A percentile compares a stretch with the other conserved stretches of the same genome.
These are phyloP conservation scores for Alexandromys fortis DNA, from an alignment of 2,113 vertebrate genomes.

Conservation along the genomic window DNA sequence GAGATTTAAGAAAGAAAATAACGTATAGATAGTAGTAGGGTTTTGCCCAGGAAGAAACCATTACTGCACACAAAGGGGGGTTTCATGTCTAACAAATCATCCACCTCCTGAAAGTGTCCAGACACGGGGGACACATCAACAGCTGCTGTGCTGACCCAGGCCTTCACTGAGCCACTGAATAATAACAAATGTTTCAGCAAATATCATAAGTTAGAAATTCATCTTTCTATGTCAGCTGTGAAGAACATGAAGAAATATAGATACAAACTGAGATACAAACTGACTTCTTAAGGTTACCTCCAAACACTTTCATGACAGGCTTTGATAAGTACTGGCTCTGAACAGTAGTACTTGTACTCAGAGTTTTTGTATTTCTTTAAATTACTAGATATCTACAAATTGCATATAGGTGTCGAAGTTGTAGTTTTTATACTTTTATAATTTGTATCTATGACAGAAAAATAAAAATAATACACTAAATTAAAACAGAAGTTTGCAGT, in stretches of 20 bases:
- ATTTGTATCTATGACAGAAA: constrained; percentile 46
- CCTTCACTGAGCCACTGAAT: not conserved
- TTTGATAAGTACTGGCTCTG: not conserved
- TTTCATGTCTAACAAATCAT: not conserved
- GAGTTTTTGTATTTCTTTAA: not conserved
- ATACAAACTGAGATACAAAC: not conserved
- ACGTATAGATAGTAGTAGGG: not conserved
- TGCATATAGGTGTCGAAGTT: not conserved
- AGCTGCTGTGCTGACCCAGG: not conserved
- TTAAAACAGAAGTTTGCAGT: not conserved
- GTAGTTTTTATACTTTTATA: constrained; percentile 8
- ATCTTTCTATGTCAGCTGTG: not conserved
- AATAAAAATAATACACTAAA: not conserved
- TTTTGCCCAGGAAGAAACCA: not conserved
- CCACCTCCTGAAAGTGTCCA: not conserved
- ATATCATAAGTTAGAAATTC: constrained; percentile 26
- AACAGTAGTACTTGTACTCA: not conserved
- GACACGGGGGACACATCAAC: not conserved
- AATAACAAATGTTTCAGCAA: not conserved
- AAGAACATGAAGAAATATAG: constrained; percentile 8
- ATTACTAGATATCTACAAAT: constrained; percentile 5
- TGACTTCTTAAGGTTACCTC: not conserved
- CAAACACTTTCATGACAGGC: not conserved
- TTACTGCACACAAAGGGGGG: not conserved
- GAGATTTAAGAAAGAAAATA: not conserved